Evolutionary conservation across 2,888 invertebrate genomes (phyloP).

Genomic region (Meghimatium bilineatum): DNA sequence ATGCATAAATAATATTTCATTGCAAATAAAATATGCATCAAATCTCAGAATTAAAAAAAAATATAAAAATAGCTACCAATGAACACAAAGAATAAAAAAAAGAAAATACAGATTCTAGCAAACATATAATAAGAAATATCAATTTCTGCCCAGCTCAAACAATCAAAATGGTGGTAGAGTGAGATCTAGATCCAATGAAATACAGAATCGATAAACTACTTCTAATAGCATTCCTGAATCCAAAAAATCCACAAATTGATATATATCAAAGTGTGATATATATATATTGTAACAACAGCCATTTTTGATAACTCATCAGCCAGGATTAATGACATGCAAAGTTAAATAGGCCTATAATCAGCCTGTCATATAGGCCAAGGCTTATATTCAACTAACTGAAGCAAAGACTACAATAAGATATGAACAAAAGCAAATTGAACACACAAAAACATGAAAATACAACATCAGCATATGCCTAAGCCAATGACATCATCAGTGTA

Average conservation of each 20-base stretch:
- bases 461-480: conserved; percentile 8
- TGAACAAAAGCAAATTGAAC: no score
- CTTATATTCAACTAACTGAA: no score
- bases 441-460: neutral
- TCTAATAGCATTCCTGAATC: neutral
- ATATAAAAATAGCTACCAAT: neutral
- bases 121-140: neutral
- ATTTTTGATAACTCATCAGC: no score
- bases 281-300: no score
- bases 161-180: neutral
- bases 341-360: no score
- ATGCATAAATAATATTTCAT: neutral
- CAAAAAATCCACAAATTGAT: neutral
- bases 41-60: neutral
- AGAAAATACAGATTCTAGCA: neutral
- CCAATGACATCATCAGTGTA: conserved; percentile 22
- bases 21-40: neutral
- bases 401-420: no score
- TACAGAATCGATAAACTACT: neutral
- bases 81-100: neutral
- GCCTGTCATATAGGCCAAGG: no score
- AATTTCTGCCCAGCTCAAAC: neutral
- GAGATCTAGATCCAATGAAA: neutral
- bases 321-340: no score
- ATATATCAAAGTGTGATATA: no score